Evolutionary conservation across 2,797 vertebrate species (phyloP), one percentile per base, ranked within the genome.

Genomic region (Notamacropus eugenii): DNA sequence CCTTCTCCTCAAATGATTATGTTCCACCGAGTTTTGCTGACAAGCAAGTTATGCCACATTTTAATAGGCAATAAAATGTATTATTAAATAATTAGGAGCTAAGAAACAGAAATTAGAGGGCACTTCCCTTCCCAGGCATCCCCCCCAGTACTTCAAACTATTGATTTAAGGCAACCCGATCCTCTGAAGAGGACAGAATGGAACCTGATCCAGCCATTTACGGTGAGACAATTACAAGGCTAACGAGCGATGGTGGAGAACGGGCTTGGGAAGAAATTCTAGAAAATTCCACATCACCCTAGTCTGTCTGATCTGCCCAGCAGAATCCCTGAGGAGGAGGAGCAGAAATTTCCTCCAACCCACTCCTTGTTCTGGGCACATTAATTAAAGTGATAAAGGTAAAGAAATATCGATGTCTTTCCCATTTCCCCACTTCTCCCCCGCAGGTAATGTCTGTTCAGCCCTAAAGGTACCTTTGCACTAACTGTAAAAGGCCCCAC

Each of bases 341-440:
- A 99, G 99, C 97, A 98, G 98, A 98, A 97, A 98, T 98, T 98
- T 98, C 98, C 99, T 98, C 98, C 98, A 98, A 99, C 98, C 98
- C 67, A 98, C 98, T 98, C 98, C 99, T 99, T 99, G 99, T 99
- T 99, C 99, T 98, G 98, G 99, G 99, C 99, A 98, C 99, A 99
- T 99, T 99, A 99, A 99, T 99, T 99, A 99, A 99, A 99, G 99
- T 98, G 99, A 99, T 99, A 99, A 99, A 99, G 99, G 99, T 99
- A 99, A 99, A 99, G 98, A 99, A 99, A 99, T 99, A 99, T 99
- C 99, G 99, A 99, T 99, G 99, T 99, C 99, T 99, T 98, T 98
- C 98, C 99, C 97, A 94, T 98, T 98, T 98, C 98, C 98, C 97
- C 98, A 94, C 97, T 95, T 93, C 97, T 98, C 98, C 99, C 99